phyloP scores from a whole-genome alignment of 2,113 vertebrate species.

The Dasyurus viverrinus region DNA sequence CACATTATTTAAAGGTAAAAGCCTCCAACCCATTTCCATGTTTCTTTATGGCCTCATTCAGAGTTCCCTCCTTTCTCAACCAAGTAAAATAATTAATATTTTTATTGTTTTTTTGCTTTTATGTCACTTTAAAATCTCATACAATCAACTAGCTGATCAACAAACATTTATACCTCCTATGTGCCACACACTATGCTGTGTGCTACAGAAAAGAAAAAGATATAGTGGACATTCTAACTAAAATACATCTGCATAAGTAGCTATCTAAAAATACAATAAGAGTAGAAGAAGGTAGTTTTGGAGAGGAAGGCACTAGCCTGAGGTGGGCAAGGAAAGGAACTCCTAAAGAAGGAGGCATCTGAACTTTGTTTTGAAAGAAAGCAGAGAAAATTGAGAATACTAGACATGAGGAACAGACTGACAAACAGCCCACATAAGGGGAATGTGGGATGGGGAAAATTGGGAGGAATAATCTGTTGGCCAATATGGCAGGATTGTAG shows the following conservation, averaged over 20 bases:
- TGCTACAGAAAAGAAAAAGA: background rate
- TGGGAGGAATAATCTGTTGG: background rate
- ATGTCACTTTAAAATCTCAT: background rate
- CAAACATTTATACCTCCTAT: background rate
- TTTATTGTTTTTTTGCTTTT: background rate
- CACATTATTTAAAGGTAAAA: constrained; percentile 1
- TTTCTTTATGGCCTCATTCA: background rate
- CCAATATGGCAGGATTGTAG: background rate
- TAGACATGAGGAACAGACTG: background rate
- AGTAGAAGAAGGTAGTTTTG: background rate
- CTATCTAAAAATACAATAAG: background rate
- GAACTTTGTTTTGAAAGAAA: background rate
- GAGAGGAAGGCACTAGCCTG: background rate
- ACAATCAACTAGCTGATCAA: background rate
- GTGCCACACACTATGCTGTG: background rate
- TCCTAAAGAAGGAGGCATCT: background rate
- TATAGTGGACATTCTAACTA: background rate
- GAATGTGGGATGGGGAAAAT: background rate
- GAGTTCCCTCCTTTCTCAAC: background rate
- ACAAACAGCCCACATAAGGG: background rate
- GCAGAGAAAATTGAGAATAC: background rate
- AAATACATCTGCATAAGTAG: background rate
- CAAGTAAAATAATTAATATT: background rate
- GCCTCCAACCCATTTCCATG: background rate
- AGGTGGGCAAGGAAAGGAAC: background rate